These are phyloP conservation scores for Xiphophorus maculatus DNA, from an alignment of 2,113 vertebrate species.

Conservation along the genomic window DNA sequence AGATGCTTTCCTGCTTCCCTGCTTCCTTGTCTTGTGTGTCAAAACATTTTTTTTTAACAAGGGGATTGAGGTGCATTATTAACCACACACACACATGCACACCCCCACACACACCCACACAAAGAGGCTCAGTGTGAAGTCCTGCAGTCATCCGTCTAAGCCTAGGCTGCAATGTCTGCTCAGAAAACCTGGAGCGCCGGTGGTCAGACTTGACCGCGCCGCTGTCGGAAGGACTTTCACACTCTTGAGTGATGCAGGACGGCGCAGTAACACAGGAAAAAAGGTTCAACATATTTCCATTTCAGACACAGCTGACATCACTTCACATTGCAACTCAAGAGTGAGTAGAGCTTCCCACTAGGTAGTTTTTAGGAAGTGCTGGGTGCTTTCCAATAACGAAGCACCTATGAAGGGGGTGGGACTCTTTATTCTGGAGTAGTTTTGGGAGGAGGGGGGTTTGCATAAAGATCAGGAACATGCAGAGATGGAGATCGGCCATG, in stretches of 20 bases:
- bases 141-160: constrained; percentile 35
- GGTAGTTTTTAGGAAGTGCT: neutral
- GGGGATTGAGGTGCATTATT: constrained; percentile 10
- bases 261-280: neutral
- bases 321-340: neutral
- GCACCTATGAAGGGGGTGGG: neutral
- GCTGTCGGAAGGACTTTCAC: constrained; percentile 47
- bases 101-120: neutral
- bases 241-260: neutral
- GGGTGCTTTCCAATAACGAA: neutral
- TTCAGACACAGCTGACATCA: neutral
- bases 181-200: constrained; percentile 40
- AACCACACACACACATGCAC: constrained; percentile 20
- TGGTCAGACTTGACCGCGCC: constrained; percentile 11
- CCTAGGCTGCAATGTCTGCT: constrained; percentile 15
- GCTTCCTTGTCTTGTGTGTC: constrained; percentile 20
- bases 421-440: neutral
- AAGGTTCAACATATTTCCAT: neutral
- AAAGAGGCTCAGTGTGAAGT: constrained; percentile 42
- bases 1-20: neutral
- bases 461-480: neutral
- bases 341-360: neutral
- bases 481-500: neutral
- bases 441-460: neutral
- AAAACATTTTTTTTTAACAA: constrained; percentile 11